phyloP scores from a whole-genome alignment of 2,113 vertebrate species.

The Microcebus jonahi region DNA sequence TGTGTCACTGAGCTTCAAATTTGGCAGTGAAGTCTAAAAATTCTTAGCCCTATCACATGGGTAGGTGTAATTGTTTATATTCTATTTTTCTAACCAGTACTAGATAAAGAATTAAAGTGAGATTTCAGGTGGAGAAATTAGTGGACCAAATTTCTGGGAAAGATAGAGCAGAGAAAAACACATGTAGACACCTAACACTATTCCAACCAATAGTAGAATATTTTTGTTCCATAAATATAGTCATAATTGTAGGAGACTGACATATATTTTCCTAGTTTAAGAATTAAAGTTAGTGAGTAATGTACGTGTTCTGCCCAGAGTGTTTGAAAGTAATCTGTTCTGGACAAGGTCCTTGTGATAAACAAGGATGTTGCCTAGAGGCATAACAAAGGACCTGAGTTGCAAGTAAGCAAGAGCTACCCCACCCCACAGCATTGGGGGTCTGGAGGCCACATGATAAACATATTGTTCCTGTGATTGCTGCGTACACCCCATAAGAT shows the following conservation, averaged over 20 bases:
- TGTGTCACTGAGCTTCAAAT: neutral
- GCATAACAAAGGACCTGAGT: too few species aligned
- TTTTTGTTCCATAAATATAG: neutral
- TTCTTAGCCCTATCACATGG: neutral
- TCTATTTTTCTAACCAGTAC: neutral
- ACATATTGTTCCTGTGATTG: too few species aligned
- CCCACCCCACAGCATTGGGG: too few species aligned
- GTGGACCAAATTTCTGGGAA: neutral
- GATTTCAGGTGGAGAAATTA: neutral
- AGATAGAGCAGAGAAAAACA: neutral
- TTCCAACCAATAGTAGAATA: neutral
- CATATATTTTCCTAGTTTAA: too few species aligned
- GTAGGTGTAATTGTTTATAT: neutral
- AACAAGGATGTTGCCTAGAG: too few species aligned
- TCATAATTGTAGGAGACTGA: neutral
- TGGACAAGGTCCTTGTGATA: too few species aligned
- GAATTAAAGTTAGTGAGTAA: too few species aligned
- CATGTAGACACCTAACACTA: neutral
- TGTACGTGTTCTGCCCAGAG: too few species aligned
- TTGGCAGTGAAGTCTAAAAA: neutral
- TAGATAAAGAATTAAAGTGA: neutral
- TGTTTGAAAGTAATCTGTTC: too few species aligned
- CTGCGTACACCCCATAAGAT: too few species aligned
- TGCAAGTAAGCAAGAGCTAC: too few species aligned
- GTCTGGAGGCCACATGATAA: too few species aligned